Conservation (phyloP, 2,113 vertebrate genomes). For the Arothron firmamentum region DNA sequence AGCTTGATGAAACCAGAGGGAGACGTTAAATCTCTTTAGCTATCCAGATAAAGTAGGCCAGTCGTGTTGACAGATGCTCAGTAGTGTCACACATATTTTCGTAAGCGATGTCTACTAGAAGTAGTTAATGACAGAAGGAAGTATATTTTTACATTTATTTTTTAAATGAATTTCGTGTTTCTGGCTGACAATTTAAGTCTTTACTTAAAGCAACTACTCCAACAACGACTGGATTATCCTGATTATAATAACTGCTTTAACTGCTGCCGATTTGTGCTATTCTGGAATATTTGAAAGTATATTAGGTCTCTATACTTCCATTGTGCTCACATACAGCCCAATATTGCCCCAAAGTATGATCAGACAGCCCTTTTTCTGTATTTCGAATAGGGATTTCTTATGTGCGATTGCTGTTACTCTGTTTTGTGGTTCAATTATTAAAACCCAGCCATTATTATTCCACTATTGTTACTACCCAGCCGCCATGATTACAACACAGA, state of each 20-base stretch:
- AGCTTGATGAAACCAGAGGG: background rate
- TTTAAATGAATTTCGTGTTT: background rate
- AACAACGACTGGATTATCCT: background rate
- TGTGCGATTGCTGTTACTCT: too few species aligned
- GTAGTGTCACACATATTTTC: conserved; percentile 1
- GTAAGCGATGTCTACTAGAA: too few species aligned
- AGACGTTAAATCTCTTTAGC: conserved; percentile 22
- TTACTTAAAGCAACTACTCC: background rate
- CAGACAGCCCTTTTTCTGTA: too few species aligned
- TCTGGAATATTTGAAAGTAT: background rate
- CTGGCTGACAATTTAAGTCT: background rate
- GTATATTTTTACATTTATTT: background rate
- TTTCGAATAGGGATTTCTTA: too few species aligned
- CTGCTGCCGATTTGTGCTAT: background rate
- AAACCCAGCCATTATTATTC: too few species aligned
- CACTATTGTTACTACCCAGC: too few species aligned
- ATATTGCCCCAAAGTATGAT: too few species aligned
- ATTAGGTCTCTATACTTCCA: too few species aligned
- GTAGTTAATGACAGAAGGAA: background rate
- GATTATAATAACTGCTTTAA: background rate
- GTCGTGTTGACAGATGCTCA: conserved; percentile 50
- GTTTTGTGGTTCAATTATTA: too few species aligned
- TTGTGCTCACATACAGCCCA: too few species aligned
- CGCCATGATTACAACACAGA: too few species aligned
- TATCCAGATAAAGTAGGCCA: conserved; percentile 41